Evolutionary conservation across 2,888 invertebrate genomes (phyloP), one percentile per base, ranked within the genome.

Genomic region (Ceratothoa steindachneri): DNA sequence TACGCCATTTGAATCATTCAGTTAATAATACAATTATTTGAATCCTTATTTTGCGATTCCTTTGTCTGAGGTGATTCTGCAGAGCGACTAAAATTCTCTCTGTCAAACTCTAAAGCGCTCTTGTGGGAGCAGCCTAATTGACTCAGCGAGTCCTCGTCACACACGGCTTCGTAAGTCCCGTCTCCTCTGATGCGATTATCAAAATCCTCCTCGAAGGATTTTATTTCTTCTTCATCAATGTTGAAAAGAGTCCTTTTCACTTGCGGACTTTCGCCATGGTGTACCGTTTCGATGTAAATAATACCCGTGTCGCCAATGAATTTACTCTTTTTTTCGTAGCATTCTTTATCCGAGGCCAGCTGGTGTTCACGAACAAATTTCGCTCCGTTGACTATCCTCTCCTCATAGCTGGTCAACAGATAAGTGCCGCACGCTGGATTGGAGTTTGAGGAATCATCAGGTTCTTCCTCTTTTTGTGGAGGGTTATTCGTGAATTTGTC

Each of bases 101-200:
- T 60, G 60, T 60, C 60, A 60, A 60, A 60, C 12, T 60, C 60
- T 9, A 60, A 60, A 24, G 60, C 60, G 12, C 22, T 60, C 24
- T 60, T 60, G 24, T 60, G 60, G 19, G 60, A 60, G 27, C 60
- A 60, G n/a, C 60, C 60, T 1, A 60, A 1, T 15, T 24, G n/a
- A 2, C 24, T 60, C 22, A 60, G 3, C 12, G 12, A 12, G 12
- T 60, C 27, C 19, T 60, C 60, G 1, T 2, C 3, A 2, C 3
- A n/a, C 12, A 60, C 1, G 1, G n/a, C 60, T 12, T 12, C 1
- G 60, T 60, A 60, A 60, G 12, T 24, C 2, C 27, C 60, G 1
- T 12, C 22, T 1, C 60, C 60, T 24, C 24, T 60, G 22, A 60
- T 60, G 1, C 60, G 60, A 24, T 60, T 60, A 1, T 60, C 60